These are phyloP conservation scores for Aldabrachelys gigantea DNA, from an alignment of 2,113 vertebrate species.

Conservation along the genomic window DNA sequence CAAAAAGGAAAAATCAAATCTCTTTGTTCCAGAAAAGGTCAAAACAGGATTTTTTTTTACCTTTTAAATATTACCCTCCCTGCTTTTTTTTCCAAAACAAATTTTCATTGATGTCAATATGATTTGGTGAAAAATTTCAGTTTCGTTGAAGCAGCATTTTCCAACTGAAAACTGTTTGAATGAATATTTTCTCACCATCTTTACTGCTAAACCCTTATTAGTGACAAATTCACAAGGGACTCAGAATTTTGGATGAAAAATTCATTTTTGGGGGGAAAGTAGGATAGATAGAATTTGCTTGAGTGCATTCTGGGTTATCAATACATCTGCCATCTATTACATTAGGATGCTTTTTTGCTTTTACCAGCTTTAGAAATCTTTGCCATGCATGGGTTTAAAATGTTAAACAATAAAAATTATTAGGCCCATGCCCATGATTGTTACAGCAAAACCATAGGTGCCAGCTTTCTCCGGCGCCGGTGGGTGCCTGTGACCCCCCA, in stretches of 20 bases:
- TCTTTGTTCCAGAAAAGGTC: not conserved
- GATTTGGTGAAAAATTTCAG: not conserved
- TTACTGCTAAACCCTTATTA: not conserved
- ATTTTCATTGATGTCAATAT: not conserved
- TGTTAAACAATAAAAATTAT: not conserved
- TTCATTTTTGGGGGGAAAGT: not conserved
- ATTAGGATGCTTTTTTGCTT: rapidly evolving
- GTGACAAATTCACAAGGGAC: not conserved
- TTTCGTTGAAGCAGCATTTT: not conserved
- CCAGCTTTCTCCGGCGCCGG: no score
- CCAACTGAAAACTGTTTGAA: not conserved
- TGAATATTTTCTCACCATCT: not conserved
- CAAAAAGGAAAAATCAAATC: not conserved
- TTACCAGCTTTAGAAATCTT: not conserved
- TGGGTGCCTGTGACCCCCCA: no score
- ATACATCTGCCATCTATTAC: not conserved
- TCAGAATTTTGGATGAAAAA: not conserved
- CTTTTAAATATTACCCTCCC: not conserved
- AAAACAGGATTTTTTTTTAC: not conserved
- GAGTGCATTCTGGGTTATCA: not conserved
- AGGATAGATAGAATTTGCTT: not conserved
- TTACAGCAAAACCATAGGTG: not conserved
- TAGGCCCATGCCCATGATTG: not conserved
- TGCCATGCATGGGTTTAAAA: not conserved
- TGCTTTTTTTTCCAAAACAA: not conserved